Conservation (phyloP, 2,797 vertebrate genomes). For the Eulemur coronatus region DNA sequence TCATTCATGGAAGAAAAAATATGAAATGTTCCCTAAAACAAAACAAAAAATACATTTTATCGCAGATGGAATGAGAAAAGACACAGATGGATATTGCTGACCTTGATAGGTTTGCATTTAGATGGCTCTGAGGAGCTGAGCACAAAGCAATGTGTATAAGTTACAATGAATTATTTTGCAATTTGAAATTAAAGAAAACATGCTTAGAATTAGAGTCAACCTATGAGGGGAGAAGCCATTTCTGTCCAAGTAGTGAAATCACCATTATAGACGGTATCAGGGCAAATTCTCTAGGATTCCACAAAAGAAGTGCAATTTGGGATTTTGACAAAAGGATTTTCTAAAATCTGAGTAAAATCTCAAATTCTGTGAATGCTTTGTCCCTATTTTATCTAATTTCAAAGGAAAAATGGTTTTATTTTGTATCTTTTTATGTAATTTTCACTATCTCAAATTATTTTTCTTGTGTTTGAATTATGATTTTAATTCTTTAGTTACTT, state of each 20-base stretch:
- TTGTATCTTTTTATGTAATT: background rate
- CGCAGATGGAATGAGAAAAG: background rate
- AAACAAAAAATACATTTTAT: background rate
- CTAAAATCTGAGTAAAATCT: background rate
- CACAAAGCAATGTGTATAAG: background rate
- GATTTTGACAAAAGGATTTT: background rate
- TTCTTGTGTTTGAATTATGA: background rate
- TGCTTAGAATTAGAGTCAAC: background rate
- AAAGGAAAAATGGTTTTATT: background rate
- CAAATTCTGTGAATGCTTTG: background rate
- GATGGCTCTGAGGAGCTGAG: background rate
- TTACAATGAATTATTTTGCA: background rate
- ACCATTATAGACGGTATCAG: background rate
- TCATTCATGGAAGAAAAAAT: background rate
- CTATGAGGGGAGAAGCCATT: background rate
- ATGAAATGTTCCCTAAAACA: background rate
- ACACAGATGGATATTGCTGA: background rate
- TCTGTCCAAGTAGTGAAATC: background rate
- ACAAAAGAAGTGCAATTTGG: background rate
- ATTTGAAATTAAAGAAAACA: background rate
- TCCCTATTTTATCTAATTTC: background rate
- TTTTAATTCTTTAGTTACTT: background rate
- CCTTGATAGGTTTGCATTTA: background rate
- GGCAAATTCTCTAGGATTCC: background rate
- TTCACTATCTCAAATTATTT: background rate